Conservation (phyloP, 1,140 invertebrate species). For the Apocrypta bakeri region DNA sequence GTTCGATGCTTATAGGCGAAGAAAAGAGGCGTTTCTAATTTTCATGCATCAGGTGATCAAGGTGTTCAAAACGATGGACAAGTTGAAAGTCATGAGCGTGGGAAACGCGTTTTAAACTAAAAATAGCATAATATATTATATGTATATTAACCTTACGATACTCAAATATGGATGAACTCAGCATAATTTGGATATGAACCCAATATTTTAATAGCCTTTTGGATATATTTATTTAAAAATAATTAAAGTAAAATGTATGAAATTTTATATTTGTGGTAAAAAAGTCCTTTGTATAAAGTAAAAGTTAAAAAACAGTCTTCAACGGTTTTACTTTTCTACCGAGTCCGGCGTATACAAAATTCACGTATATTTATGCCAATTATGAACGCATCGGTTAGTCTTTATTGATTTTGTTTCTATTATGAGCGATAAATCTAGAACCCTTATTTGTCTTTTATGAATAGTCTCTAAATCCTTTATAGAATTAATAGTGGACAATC, state of each 20-base stretch:
- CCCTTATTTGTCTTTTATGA: background rate
- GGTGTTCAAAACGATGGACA: background rate
- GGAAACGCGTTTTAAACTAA: no score
- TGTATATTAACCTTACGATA: no score
- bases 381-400: constrained; percentile 29
- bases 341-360: background rate
- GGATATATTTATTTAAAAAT: no score
- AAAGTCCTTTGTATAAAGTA: background rate
- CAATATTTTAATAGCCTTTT: no score
- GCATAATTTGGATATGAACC: no score
- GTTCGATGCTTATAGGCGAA: background rate
- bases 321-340: background rate
- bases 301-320: background rate
- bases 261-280: background rate
- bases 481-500: background rate
- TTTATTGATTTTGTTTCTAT: constrained; percentile 27
- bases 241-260: no score
- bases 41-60: background rate
- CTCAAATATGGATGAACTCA: no score
- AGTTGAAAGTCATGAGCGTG: no score
- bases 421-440: constrained; percentile 8
- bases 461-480: background rate
- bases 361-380: background rate
- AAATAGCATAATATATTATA: no score
- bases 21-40: background rate